Evolutionary conservation across 2,888 invertebrate genomes (phyloP).

Genomic region (Thereva unica): DNA sequence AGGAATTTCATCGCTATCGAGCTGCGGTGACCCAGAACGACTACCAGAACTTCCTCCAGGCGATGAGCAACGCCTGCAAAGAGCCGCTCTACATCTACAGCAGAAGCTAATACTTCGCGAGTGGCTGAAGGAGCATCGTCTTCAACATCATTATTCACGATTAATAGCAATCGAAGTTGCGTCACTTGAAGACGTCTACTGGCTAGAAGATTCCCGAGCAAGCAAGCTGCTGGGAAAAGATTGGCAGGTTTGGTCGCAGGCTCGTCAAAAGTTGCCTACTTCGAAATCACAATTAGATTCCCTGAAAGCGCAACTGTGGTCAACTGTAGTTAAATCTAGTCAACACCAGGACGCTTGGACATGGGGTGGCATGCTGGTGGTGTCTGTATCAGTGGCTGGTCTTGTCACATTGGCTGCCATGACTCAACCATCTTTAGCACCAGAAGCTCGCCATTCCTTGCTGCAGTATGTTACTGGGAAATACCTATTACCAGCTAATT

Average conservation of each 20-base stretch:
- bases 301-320: slow-evolving; percentile 83
- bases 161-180: slow-evolving; percentile 79
- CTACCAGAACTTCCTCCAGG: slow-evolving; percentile 81
- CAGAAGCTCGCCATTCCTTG: slow-evolving; percentile 87
- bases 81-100: slow-evolving; percentile 79
- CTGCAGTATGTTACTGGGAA: slow-evolving; percentile 91
- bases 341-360: slow-evolving; percentile 90
- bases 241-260: slow-evolving; percentile 77
- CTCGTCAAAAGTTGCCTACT: slow-evolving; percentile 79
- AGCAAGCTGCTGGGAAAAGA: slow-evolving; percentile 79
- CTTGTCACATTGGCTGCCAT: slow-evolving; percentile 87
- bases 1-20: slow-evolving; percentile 84
- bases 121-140: slow-evolving; percentile 77
- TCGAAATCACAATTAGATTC: slow-evolving; percentile 78
- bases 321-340: slow-evolving; percentile 81
- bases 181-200: slow-evolving; percentile 87
- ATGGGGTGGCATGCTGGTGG: slow-evolving; percentile 90
- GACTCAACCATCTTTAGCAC: slow-evolving; percentile 86
- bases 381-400: slow-evolving; percentile 86
- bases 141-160: slow-evolving; percentile 75
- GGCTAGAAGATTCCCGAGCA: slow-evolving; percentile 82
- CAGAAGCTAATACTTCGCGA: slow-evolving; percentile 82
- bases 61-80: slow-evolving; percentile 80
- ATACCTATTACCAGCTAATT: slow-evolving; percentile 85
- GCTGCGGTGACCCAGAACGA: slow-evolving; percentile 74